Evolutionary conservation across 2,113 vertebrate genomes (phyloP).

Genomic region (Xiphorhynchus elegans): DNA sequence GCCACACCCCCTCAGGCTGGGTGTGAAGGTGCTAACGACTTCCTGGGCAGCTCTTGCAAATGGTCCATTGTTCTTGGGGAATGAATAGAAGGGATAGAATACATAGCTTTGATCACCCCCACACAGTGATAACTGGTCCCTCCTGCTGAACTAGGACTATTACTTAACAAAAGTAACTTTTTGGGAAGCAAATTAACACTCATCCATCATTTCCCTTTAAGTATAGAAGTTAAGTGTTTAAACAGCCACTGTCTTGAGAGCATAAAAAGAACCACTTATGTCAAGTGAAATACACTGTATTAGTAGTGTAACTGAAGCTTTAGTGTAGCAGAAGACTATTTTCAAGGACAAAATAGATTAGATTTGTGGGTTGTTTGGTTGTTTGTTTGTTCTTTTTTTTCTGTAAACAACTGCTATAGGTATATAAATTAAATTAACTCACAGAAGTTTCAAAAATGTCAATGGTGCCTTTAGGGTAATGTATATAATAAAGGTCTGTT

Average conservation of each 20-base stretch:
- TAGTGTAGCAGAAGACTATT: not conserved
- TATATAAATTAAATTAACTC: slow-evolving; percentile 8
- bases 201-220: not conserved
- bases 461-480: not conserved
- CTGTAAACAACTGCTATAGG: not conserved
- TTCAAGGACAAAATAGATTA: not conserved
- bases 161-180: not conserved
- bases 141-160: too few species aligned
- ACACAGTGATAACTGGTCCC: too few species aligned
- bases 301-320: not conserved
- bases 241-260: not conserved
- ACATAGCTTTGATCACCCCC: too few species aligned
- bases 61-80: too few species aligned
- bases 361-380: not conserved
- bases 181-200: not conserved
- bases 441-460: not conserved
- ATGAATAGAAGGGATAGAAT: too few species aligned
- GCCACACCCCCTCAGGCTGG: too few species aligned
- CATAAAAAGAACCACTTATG: not conserved
- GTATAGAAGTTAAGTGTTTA: not conserved
- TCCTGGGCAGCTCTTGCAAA: too few species aligned
- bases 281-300: not conserved
- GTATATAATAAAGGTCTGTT: not conserved
- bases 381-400: not conserved
- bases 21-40: too few species aligned